A percentile compares a stretch with the other conserved stretches of the same genome.
Evolutionary conservation across 2,888 invertebrate genomes (phyloP).

Genomic region (Tuberolachnus salignus): DNA sequence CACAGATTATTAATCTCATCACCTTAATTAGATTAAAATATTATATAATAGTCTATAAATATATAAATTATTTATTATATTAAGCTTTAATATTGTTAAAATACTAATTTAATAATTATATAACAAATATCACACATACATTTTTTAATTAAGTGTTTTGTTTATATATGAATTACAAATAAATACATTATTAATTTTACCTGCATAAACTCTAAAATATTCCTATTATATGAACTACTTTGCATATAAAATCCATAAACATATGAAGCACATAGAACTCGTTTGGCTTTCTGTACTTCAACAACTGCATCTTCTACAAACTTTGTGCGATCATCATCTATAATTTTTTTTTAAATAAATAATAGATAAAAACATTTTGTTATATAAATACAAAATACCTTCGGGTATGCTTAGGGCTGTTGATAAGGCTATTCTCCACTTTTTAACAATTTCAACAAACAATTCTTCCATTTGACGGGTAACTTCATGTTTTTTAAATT

Average conservation of each 20-base stretch:
- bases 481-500: constrained; percentile 72
- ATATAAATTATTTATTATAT: no score
- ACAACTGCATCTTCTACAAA: constrained; percentile 72
- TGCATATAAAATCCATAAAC: constrained; percentile 74
- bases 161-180: no score
- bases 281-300: constrained; percentile 69
- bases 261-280: constrained; percentile 71
- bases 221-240: constrained; percentile 71
- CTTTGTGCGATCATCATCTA: constrained; percentile 64
- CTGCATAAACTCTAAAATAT: constrained; percentile 74
- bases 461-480: constrained; percentile 71
- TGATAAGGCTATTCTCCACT: constrained; percentile 70
- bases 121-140: no score
- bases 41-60: no score
- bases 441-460: constrained; percentile 67
- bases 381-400: constrained; percentile 60
- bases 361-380: neutral
- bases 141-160: no score
- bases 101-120: no score
- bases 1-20: no score
- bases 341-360: constrained; percentile 59
- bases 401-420: constrained; percentile 64
- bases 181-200: constrained; percentile 64
- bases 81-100: no score
- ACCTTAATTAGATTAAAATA: no score